A percentile compares a stretch with the other conserved stretches of the same genome.
phyloP scores from a whole-genome alignment of 92 coral and sea anemone species.

The Phymanthus crucifer region DNA sequence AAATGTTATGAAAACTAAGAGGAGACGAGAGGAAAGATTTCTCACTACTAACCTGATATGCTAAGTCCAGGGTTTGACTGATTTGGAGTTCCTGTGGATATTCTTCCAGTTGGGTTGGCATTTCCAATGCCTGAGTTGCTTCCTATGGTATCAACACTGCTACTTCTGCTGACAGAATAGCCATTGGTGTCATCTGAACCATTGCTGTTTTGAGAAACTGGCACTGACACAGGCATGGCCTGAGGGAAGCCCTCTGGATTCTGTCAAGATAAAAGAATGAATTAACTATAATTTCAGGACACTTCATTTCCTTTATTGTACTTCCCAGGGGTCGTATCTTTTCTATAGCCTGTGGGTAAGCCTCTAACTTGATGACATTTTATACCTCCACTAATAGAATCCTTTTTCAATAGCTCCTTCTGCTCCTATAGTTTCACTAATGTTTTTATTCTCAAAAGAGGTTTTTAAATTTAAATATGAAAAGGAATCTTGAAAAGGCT shows the following conservation, averaged over 20 bases:
- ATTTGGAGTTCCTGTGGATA: conserved; percentile 72
- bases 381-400: too few relatives aligned
- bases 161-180: conserved; percentile 54
- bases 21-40: not conserved
- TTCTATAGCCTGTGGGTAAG: too few relatives aligned
- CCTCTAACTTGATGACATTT: too few relatives aligned
- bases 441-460: too few relatives aligned
- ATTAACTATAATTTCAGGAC: not conserved
- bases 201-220: conserved; percentile 69
- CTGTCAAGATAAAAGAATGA: not conserved
- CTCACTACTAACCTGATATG: conserved; percentile 60
- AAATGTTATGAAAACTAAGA: not conserved
- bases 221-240: conserved; percentile 83
- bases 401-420: too few relatives aligned
- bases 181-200: conserved; percentile 46
- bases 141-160: conserved; percentile 61
- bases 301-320: too few relatives aligned
- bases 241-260: conserved; percentile 18
- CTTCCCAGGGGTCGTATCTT: too few relatives aligned
- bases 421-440: too few relatives aligned
- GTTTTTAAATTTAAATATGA: too few relatives aligned
- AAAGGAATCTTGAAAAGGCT: too few relatives aligned
- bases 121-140: conserved; percentile 66
- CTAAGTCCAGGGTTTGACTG: conserved; percentile 42
- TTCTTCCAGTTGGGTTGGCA: conserved; percentile 39